Percentiles rank a stretch among this genome's conserved stretches.
Evolutionary conservation across 2,113 vertebrate species (phyloP).

Genomic region (Tetraodon nigroviridis): DNA sequence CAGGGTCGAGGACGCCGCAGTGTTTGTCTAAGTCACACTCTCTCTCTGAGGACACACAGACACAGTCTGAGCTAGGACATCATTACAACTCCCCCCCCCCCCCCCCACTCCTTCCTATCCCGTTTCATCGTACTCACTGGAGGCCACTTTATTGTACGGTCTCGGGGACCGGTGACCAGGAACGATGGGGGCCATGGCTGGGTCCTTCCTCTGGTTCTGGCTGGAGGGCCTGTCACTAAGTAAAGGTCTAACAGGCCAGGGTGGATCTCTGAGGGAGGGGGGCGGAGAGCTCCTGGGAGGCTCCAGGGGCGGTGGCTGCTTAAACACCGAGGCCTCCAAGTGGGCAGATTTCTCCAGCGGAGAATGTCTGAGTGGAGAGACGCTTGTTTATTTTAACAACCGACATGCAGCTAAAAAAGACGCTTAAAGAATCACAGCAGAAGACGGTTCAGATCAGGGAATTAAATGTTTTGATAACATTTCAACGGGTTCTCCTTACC

Average conservation of each 20-base stretch:
- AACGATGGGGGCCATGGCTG: conserved; percentile 37
- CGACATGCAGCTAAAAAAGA: neutral
- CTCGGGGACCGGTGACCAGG: conserved; percentile 67
- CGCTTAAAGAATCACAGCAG: neutral
- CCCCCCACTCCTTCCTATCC: neutral
- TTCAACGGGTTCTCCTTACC: conserved; percentile 68
- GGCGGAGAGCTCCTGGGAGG: conserved; percentile 68
- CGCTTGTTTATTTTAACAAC: too few relatives aligned
- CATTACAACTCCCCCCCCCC: neutral
- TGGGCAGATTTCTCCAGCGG: conserved; percentile 81
- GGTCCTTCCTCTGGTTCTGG: conserved; percentile 75
- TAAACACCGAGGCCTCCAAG: conserved; percentile 79
- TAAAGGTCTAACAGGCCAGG: conserved; percentile 63
- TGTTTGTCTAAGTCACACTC: conserved; percentile 91
- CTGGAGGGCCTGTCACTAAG: conserved; percentile 52
- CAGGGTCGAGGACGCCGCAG: conserved; percentile 88
- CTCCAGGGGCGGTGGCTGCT: conserved; percentile 73
- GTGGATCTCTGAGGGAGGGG: conserved; percentile 74
- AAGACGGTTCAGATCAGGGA: neutral
- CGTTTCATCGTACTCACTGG: conserved; percentile 80
- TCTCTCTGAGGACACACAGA: conserved; percentile 75
- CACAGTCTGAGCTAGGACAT: neutral
- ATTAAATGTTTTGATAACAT: neutral
- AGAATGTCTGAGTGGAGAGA: neutral
- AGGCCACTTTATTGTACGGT: conserved; percentile 83